Conservation (phyloP, 2,797 vertebrate genomes). For the Bufotes viridis region DNA sequence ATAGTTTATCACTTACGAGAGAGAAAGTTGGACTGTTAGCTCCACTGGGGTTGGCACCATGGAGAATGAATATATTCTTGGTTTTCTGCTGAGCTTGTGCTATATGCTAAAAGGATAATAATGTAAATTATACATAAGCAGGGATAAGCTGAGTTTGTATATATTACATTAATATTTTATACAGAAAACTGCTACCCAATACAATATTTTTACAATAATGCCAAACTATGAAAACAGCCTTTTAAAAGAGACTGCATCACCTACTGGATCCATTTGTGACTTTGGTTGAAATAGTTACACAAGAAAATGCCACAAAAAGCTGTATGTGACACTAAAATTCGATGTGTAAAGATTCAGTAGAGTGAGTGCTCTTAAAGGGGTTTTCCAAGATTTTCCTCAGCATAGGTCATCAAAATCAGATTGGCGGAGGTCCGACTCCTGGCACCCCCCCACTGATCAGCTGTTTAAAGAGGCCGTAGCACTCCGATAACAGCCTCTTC, state of each 20-base stretch:
- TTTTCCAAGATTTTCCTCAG: too few species aligned
- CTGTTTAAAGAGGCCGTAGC: too few species aligned
- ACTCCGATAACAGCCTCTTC: too few species aligned
- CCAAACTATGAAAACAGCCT: background rate
- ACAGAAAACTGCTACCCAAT: conserved; percentile 1
- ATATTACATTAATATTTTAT: conserved; percentile 17
- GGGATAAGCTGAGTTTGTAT: background rate
- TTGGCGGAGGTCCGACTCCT: too few species aligned
- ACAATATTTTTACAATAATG: conserved; percentile 16
- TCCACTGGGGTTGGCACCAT: background rate
- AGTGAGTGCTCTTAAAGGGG: background rate
- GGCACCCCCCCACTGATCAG: too few species aligned
- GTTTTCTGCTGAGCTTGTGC: background rate
- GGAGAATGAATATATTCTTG: background rate
- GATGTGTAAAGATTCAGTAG: background rate
- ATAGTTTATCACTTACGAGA: background rate
- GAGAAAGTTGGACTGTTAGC: background rate
- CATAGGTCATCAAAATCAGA: too few species aligned
- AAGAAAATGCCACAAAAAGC: too few species aligned
- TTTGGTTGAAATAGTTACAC: background rate
- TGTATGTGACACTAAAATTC: background rate
- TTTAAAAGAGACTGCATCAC: background rate
- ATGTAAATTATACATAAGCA: background rate
- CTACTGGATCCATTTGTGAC: background rate
- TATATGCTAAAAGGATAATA: background rate